Evolutionary conservation across 2,797 vertebrate genomes (phyloP), one percentile per base, ranked within the genome.

Genomic region (Rhinophrynus dorsalis): DNA sequence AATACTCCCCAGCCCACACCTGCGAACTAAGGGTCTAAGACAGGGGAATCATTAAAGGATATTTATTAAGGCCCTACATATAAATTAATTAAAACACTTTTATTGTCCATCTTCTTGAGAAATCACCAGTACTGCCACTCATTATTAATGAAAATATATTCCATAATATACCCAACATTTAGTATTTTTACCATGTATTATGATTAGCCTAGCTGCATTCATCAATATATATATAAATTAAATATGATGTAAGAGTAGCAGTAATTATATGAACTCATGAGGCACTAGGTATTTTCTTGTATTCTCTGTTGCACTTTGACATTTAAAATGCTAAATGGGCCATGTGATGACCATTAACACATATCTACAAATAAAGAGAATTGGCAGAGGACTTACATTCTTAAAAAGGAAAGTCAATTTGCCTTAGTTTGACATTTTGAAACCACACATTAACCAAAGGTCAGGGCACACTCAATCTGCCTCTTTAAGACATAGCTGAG

Each of bases 311-410:
- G 32, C 44, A 24, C n/a, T 33, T 42, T 59, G 61, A 59, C 62
- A 73, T 60, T 45, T 63, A 57, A 63, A 64, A 44, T 63, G 59
- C 32, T 72, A 64, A 71, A 65, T 58, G 45, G 44, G 26, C 27
- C 55, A n/a, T 59, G 37, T 37, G 32, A 59, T 59, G 33, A 58
- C 54, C 26, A 54, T 66, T 72, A 73, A 51, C 42, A 65, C 33
- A 51, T 26, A 44, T 35, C 32, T 44, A 26, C 52, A 59, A 65
- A 52, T 51, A 72, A 40, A 65, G 51, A 27, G 50, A 18, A 52
- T 44, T 72, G 54, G 52, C 60, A 57, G 9, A 15, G 33, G 6
- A 23, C 24, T 26, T 33, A 15, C 33, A 65, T 65, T 72, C 52
- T 65, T 64, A 5, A 58, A 30, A 55, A 56, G 68, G 12, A 51